These are phyloP conservation scores for Rotaria socialis DNA, from an alignment of 2,888 invertebrate species.

Conservation along the genomic window DNA sequence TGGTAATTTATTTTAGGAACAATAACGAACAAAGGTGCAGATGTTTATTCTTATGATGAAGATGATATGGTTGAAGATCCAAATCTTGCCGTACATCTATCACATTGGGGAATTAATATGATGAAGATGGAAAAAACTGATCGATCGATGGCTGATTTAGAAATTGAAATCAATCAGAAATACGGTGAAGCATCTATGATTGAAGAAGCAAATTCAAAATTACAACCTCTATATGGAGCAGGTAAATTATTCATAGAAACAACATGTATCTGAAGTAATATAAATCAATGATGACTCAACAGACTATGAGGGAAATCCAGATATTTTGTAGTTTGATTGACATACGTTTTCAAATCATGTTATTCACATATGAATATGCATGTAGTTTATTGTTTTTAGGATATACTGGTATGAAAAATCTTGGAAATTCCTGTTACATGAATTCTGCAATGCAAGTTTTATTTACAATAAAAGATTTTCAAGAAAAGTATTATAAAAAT, in stretches of 20 bases:
- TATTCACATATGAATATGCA: no score
- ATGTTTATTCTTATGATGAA: conserved; percentile 92
- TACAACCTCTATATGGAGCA: conserved; percentile 81
- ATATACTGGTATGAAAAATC: conserved; percentile 85
- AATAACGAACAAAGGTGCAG: conserved; percentile 62
- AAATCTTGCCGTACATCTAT: conserved; percentile 76
- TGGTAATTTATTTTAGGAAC: conserved; percentile 59
- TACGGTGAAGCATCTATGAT: conserved; percentile 82
- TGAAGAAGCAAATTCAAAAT: conserved; percentile 76
- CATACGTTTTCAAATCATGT: no score
- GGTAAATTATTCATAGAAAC: conserved; percentile 53
- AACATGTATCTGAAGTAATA: no score
- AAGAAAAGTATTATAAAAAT: conserved; percentile 60
- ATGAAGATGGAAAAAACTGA: conserved; percentile 91
- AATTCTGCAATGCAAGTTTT: conserved; percentile 77
- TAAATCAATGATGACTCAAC: no score
- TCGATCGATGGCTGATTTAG: conserved; percentile 93
- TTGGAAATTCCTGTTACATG: conserved; percentile 95
- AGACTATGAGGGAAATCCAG: no score
- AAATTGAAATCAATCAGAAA: conserved; percentile 83
- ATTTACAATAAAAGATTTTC: conserved; percentile 85
- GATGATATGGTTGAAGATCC: conserved; percentile 90
- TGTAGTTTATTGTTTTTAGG: conserved; percentile 53
- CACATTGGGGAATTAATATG: conserved; percentile 91
- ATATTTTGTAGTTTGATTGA: no score